These are phyloP conservation scores for Zootoca vivipara DNA, from an alignment of 2,113 vertebrate genomes.

Conservation along the genomic window DNA sequence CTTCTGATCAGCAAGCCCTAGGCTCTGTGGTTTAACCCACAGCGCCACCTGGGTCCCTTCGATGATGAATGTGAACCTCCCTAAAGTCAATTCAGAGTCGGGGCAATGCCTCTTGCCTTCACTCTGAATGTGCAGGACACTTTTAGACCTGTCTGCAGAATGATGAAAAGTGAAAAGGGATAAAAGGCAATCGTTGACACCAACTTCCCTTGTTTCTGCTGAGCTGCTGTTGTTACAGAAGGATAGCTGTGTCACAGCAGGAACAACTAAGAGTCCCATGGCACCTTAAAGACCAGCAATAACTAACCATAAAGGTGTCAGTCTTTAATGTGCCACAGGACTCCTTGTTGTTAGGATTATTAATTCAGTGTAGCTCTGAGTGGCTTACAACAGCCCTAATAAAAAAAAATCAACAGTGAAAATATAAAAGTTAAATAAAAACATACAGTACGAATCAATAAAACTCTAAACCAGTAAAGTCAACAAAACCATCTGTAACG, in stretches of 20 bases:
- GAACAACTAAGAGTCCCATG: not conserved
- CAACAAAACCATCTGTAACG: not conserved
- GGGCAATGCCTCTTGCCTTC: too few relatives aligned
- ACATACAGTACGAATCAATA: not conserved
- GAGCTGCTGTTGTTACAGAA: not conserved
- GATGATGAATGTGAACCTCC: too few relatives aligned
- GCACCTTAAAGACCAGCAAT: not conserved
- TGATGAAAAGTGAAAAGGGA: not conserved
- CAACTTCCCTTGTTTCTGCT: not conserved
- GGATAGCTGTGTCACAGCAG: not conserved
- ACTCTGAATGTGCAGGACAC: not conserved
- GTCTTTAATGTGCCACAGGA: not conserved
- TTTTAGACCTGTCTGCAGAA: not conserved
- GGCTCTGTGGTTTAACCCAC: too few relatives aligned
- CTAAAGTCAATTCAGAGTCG: too few relatives aligned
- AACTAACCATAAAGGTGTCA: not conserved
- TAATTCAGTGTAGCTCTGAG: conserved; percentile 2
- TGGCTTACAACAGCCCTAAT: not conserved
- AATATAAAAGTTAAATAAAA: not conserved
- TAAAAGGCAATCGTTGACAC: too few relatives aligned
- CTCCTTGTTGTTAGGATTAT: not conserved
- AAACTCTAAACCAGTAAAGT: not conserved
- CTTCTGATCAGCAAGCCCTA: too few relatives aligned
- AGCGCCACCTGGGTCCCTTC: too few relatives aligned
- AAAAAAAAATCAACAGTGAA: not conserved